These are phyloP conservation scores for Scylla paramamosain DNA, from an alignment of 1,140 invertebrate genomes.

Conservation along the genomic window DNA sequence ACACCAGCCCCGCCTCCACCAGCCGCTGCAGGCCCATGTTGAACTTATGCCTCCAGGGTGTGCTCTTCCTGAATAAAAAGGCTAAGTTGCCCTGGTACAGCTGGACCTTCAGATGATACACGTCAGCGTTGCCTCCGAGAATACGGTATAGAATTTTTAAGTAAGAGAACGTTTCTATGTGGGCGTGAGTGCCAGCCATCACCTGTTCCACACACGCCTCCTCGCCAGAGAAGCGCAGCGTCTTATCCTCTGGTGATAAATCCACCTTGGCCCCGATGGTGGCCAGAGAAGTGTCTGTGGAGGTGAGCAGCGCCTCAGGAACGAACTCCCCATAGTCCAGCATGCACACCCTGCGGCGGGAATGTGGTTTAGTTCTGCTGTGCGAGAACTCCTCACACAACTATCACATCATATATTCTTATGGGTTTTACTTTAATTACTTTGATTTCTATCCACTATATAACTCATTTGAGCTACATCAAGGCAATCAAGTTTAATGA, in stretches of 20 bases:
- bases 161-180: constrained; percentile 39
- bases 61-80: constrained; percentile 37
- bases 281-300: neutral
- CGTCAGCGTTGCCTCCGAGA: neutral
- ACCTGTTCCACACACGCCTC: constrained; percentile 8
- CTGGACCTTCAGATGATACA: constrained; percentile 14
- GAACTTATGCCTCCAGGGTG: constrained; percentile 60
- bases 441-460: too few relatives aligned
- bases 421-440: too few relatives aligned
- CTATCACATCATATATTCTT: too few relatives aligned
- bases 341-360: constrained; percentile 46
- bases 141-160: neutral
- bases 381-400: too few relatives aligned
- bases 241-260: neutral
- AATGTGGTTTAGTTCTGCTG: neutral
- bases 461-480: too few relatives aligned
- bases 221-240: neutral
- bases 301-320: constrained; percentile 33
- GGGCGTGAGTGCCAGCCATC: constrained; percentile 50
- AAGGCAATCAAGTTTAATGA: too few relatives aligned
- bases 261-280: constrained; percentile 35
- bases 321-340: constrained; percentile 56
- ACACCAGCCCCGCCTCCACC: constrained; percentile 48
- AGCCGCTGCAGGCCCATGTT: constrained; percentile 39
- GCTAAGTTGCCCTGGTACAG: constrained; percentile 29